Base-by-base conservation (phyloP, 37 sponge, comb jelly and placozoan species). In the Corticium candelabrum region DNA sequence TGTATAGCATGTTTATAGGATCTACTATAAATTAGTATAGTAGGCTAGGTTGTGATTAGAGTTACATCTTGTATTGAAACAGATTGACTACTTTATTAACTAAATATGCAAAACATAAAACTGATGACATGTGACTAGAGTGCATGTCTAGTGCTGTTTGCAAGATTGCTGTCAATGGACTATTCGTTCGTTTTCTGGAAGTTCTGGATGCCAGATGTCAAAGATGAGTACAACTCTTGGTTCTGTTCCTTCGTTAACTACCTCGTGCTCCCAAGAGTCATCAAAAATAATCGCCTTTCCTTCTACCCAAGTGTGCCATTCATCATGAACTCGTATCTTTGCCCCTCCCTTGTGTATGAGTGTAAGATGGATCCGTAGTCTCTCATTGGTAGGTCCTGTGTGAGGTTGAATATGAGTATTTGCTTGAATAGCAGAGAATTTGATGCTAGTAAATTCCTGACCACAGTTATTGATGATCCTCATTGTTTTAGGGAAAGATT, bases 211-310 rank as follows among this genome's bases (percentile, higher is more conserved):
- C 94, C 94, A 93, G 32, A 93, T 87, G 76, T 93, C 94, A 77
- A 90, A 41, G 0, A 93, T 93, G 15, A 93, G 84, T 0, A 93
- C 90, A 3, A 80, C 88, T 41, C 94, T 74, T 37, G 81, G 80
- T 0, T 87, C 77, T 0, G 50, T 70, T 0, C 94, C 94, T 2
- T 72, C 74, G 40, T 93, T 87, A 0, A 87, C 76, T 3, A 93
- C 94, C 68, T 93, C 94, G 68, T 93, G 94, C 40, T 93, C 94
- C 85, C 88, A 93, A 31, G 90, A 90, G 81, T 93, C 94, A 56
- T 93, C 94, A 74, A 93, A 93, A 5, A 93, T 85, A 41, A 90
- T 87, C 29, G 89, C 88, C 75, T 87, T 83, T 35, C 94, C 94
- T 73, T 90, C 86, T 40, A 67, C 69, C 94, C 94, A 93, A 1